Conservation (phyloP, 1,140 invertebrate genomes). For the Meloidogyne exigua region DNA sequence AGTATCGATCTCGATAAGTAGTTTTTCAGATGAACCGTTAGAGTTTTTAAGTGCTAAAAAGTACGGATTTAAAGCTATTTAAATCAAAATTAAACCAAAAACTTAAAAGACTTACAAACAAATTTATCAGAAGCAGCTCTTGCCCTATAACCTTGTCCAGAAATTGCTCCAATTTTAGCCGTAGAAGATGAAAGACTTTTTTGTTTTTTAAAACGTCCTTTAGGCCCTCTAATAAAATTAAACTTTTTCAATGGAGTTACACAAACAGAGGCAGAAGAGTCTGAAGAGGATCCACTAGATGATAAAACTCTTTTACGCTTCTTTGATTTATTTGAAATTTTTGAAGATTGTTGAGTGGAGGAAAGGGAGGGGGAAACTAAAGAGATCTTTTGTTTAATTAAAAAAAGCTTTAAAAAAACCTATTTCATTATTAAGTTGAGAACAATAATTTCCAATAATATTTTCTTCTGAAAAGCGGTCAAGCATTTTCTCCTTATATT, state of each 20-base stretch:
- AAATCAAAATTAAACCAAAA: not conserved
- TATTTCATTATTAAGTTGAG: not conserved
- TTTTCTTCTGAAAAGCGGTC: constrained; percentile 31
- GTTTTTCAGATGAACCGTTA: not conserved
- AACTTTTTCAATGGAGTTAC: not conserved
- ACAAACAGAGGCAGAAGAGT: not conserved
- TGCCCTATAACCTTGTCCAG: not conserved
- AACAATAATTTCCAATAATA: constrained; percentile 3
- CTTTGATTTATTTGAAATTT: not conserved
- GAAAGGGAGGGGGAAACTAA: not conserved
- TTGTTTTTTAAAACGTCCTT: constrained; percentile 1
- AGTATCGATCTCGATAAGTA: not conserved
- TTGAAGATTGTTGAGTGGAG: not conserved
- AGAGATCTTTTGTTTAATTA: not conserved
- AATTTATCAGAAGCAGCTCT: not conserved
- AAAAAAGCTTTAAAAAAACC: not conserved
- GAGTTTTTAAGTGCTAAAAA: not conserved
- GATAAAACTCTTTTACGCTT: not conserved
- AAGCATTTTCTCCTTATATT: constrained; percentile 38
- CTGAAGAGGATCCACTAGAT: not conserved
- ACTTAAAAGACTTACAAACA: not conserved
- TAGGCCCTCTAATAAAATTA: not conserved
- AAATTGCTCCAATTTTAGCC: not conserved
- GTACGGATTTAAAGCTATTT: too few relatives aligned
- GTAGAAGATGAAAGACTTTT: not conserved